Evolutionary conservation across 2,888 invertebrate species (phyloP).

Genomic region (Rhopalosiphum nymphaeae): DNA sequence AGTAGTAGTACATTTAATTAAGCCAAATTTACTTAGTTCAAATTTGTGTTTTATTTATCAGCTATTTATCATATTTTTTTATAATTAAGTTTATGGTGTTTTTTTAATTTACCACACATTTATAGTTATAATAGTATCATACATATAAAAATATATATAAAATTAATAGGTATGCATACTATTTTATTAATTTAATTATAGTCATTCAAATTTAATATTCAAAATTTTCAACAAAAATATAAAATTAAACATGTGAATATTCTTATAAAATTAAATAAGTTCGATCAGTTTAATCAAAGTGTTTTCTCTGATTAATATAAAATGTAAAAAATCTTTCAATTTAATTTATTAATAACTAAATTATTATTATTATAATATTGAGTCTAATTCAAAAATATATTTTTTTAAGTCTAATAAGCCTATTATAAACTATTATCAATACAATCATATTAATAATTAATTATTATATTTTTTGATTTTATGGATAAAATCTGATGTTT

Average conservation of each 20-base stretch:
- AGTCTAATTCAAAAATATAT: background rate
- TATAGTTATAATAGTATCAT: background rate
- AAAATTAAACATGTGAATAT: background rate
- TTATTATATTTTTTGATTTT: background rate
- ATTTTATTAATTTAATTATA: too few species aligned
- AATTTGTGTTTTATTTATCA: background rate
- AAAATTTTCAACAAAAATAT: background rate
- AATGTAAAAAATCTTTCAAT: background rate
- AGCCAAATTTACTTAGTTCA: conserved; percentile 11
- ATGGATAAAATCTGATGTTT: background rate
- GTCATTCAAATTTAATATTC: background rate
- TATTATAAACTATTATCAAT: background rate
- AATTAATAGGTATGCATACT: too few species aligned
- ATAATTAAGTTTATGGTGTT: background rate
- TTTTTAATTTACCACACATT: background rate
- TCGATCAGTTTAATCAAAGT: background rate
- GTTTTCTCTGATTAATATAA: background rate
- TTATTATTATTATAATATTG: too few species aligned
- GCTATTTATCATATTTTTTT: background rate
- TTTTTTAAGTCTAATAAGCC: too few species aligned
- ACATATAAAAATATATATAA: too few species aligned
- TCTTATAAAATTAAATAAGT: background rate
- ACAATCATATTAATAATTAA: background rate
- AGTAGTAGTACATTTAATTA: conserved; percentile 30
- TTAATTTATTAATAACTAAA: background rate